Evolutionary conservation across 2,113 vertebrate species (phyloP), one percentile per base, ranked within the genome.

Genomic region (Phalacrocorax carbo): DNA sequence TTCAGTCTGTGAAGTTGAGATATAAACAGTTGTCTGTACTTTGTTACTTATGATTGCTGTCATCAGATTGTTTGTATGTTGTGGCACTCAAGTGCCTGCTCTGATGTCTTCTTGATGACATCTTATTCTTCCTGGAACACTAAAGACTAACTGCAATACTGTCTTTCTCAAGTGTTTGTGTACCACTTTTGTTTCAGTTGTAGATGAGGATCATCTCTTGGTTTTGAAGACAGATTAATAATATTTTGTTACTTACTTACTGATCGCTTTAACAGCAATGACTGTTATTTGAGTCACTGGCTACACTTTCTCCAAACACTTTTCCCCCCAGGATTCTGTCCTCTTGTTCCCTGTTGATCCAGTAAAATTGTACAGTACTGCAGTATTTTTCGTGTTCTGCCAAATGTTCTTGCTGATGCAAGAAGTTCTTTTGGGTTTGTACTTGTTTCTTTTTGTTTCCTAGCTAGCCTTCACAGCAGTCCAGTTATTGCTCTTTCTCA

Each of bases 271-370:
- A 44, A 20, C 81, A n/a, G 29, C 2, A 0, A 36, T 52, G 29
- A 23, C 40, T 78, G 21, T 51, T 75, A 15, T 10, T 78, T 58
- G 30, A 84, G 26, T 64, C 22, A 42, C 5, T 26, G 32, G 29
- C 23, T 89, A 8, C 7, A 3, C 32, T 84, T 69, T 46, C 10
- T 94, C 29, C 19, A 64, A 29, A 32, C 2, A 1, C 19, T n/a
- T 57, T 21, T 36, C 11, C 2, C 23, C 13, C 4, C 8, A 11
- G 29, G 46, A 16, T 20, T 65, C 27, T 32, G 19, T 55, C 4
- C 0, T 30, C 55, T 68, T 32, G 4, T 38, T 68, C n/a, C 11
- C 7, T 4, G 2, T n/a, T 82, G 40, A 66, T 57, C 1, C 3
- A 75, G 3, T 20, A 70, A 26, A 78, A 38, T 5, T 10, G 29